phyloP scores from a whole-genome alignment of 2,113 vertebrate genomes.

The Spea bombifrons region DNA sequence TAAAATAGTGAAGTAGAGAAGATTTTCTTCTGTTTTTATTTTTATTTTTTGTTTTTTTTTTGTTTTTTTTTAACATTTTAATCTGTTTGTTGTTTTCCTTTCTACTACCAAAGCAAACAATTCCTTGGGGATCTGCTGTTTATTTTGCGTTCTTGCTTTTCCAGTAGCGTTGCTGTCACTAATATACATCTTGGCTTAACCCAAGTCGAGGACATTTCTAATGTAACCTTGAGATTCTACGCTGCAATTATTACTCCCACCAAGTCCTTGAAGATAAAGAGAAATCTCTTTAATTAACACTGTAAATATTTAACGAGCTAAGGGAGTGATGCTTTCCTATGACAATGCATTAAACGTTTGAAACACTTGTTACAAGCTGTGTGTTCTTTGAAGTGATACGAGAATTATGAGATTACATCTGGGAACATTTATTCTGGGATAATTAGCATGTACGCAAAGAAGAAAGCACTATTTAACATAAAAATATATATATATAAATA shows the following conservation, averaged over 20 bases:
- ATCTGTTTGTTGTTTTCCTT: no score
- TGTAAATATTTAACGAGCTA: constrained; percentile 16
- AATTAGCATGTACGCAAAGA: neutral
- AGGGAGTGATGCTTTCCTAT: neutral
- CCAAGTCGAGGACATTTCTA: neutral
- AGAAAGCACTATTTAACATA: neutral
- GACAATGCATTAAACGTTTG: neutral
- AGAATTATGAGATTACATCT: neutral
- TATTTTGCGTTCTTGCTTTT: neutral
- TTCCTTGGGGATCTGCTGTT: neutral
- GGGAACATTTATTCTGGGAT: neutral
- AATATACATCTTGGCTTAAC: neutral
- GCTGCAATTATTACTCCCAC: neutral
- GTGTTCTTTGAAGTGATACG: constrained; percentile 1
- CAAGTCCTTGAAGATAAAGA: neutral
- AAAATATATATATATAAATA: neutral
- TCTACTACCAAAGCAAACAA: neutral
- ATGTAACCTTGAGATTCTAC: neutral
- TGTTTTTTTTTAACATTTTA: neutral
- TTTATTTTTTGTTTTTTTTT: neutral
- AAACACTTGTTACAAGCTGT: neutral
- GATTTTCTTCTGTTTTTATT: neutral
- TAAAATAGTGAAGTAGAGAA: no score
- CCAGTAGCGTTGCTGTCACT: neutral
- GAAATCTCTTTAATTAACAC: constrained; percentile 12